phyloP scores from a whole-genome alignment of 2,797 vertebrate genomes.

The Gambusia yucatana region DNA sequence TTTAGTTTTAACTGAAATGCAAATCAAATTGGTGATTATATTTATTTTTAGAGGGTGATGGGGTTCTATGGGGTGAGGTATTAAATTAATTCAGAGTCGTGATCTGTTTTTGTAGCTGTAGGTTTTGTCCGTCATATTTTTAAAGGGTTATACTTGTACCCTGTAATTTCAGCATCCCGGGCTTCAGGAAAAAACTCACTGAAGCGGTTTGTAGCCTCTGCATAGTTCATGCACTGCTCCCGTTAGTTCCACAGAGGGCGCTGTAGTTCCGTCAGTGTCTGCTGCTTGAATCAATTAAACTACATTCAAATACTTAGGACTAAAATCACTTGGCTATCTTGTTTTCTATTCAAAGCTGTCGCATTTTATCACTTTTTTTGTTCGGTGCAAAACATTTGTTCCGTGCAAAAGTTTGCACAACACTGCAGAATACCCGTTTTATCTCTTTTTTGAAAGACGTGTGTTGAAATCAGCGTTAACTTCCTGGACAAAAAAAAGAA shows the following conservation, averaged over 20 bases:
- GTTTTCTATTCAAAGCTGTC: not conserved
- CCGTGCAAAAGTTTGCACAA: not conserved
- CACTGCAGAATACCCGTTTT: not conserved
- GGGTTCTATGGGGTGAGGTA: not conserved
- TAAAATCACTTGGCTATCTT: slow-evolving; percentile 2
- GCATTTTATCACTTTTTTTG: not conserved
- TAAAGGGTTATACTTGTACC: slow-evolving; percentile 6
- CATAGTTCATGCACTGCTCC: slow-evolving; percentile 27
- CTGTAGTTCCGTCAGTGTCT: slow-evolving; percentile 1
- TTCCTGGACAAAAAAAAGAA: slow-evolving; percentile 73
- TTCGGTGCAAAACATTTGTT: not conserved
- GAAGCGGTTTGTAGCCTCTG: slow-evolving; percentile 1
- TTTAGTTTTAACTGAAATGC: not conserved
- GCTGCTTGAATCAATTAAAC: not conserved
- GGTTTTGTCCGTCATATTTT: slow-evolving; percentile 12
- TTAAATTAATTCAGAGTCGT: slow-evolving; percentile 1
- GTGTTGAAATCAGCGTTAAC: slow-evolving; percentile 60
- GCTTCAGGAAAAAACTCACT: slow-evolving; percentile 1
- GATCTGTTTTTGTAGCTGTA: not conserved
- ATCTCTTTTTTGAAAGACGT: slow-evolving; percentile 17
- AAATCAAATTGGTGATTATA: not conserved
- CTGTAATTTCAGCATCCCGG: slow-evolving; percentile 28
- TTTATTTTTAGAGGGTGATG: not conserved
- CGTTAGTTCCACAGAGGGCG: slow-evolving; percentile 55
- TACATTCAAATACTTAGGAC: not conserved